Conservation (phyloP, 92 coral and sea anemone species). For the Montipora capitata region DNA sequence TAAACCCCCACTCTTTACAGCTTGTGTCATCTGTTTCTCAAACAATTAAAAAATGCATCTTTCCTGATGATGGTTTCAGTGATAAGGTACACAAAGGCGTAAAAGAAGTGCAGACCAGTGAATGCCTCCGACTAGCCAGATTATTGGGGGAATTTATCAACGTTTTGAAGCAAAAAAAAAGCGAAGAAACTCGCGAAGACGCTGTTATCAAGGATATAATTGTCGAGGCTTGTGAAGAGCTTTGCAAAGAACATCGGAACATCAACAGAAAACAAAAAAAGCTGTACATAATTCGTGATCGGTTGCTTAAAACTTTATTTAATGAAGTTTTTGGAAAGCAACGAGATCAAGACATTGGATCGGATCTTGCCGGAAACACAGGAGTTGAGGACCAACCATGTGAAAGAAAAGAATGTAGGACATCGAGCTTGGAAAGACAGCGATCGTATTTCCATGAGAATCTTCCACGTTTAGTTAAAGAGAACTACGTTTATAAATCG, state of each 20-base stretch:
- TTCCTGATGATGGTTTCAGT: constrained; percentile 39
- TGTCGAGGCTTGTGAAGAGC: constrained; percentile 47
- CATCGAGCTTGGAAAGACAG: neutral
- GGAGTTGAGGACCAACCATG: neutral
- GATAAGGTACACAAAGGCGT: constrained; percentile 19
- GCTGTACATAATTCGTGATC: constrained; percentile 52
- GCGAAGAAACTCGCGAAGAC: constrained; percentile 17
- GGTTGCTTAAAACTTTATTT: constrained; percentile 44
- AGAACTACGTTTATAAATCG: neutral
- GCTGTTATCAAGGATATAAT: constrained; percentile 33
- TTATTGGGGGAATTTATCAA: constrained; percentile 71
- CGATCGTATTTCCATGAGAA: constrained; percentile 16
- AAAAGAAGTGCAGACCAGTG: constrained; percentile 24
- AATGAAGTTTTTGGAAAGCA: constrained; percentile 45
- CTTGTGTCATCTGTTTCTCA: constrained; percentile 45
- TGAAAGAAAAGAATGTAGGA: neutral
- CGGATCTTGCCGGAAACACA: neutral
- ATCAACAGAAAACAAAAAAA: constrained; percentile 1
- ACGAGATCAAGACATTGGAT: neutral
- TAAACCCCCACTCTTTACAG: constrained; percentile 35
- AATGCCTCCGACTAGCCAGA: constrained; percentile 67
- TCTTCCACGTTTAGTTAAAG: constrained; percentile 5
- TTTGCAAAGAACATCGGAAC: constrained; percentile 23
- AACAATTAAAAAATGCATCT: constrained; percentile 37
- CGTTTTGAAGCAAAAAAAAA: constrained; percentile 8